phyloP scores from a whole-genome alignment of 2,888 invertebrate genomes.

The Psylliodes chrysocephalus region DNA sequence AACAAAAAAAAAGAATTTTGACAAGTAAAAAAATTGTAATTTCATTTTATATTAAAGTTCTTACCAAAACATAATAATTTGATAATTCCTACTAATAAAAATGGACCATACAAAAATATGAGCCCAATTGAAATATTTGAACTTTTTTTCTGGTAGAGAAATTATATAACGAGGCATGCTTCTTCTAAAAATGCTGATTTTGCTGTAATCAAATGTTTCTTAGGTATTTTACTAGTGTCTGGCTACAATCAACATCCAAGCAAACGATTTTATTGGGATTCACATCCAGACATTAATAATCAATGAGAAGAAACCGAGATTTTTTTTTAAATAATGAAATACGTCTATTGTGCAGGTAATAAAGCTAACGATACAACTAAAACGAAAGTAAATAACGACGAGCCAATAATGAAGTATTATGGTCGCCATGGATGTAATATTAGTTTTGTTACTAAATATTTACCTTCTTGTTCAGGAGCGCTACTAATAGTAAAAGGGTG shows the following conservation, averaged over 20 bases:
- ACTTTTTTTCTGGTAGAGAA: conserved; percentile 9
- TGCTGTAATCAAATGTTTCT: conserved; percentile 4
- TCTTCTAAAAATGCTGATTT: conserved; percentile 20
- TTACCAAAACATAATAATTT: neutral
- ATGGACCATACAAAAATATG: neutral
- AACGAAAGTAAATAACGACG: no score
- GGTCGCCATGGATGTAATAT: no score
- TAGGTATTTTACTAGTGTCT: conserved; percentile 18
- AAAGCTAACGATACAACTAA: no score
- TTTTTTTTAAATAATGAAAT: conserved; percentile 22
- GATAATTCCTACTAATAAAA: neutral
- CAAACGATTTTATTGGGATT: no score
- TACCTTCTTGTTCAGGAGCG: conserved; percentile 92
- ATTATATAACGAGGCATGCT: neutral
- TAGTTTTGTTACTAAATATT: no score
- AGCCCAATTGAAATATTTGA: conserved; percentile 7
- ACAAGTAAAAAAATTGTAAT: no score
- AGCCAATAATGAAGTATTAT: no score
- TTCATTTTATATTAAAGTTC: no score
- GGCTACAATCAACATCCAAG: conserved; percentile 17
- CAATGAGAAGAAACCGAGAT: conserved; percentile 21
- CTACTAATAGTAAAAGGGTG: conserved; percentile 97
- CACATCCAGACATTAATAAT: conserved; percentile 12
- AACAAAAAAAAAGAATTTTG: no score
- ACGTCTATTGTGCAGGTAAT: no score